These are phyloP conservation scores for Zosterops lateralis DNA, from an alignment of 2,113 vertebrate genomes.

Conservation along the genomic window DNA sequence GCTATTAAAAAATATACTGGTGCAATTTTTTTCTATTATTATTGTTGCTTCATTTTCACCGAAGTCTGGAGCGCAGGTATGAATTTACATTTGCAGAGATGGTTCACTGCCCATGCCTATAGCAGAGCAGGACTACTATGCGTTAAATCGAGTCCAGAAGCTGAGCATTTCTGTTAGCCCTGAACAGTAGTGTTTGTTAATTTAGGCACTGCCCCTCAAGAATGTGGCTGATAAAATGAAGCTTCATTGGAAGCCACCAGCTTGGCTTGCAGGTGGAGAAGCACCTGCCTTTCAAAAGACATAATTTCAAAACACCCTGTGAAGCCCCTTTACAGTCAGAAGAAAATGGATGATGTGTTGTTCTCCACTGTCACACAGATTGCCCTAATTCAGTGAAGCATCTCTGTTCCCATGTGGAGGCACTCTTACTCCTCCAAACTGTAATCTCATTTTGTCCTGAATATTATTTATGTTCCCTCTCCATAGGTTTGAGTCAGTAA, in stretches of 20 bases:
- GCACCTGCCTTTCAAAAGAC: neutral
- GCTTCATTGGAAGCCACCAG: neutral
- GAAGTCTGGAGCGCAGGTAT: neutral
- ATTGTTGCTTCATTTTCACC: neutral
- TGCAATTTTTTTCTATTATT: neutral
- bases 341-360: neutral
- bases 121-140: neutral
- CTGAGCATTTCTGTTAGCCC: neutral
- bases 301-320: neutral
- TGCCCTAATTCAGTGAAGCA: slow-evolving; percentile 14
- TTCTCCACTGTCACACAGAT: neutral
- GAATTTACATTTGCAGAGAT: neutral
- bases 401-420: slow-evolving; percentile 46
- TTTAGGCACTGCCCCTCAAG: neutral
- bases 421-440: slow-evolving; percentile 56
- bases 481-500: neutral
- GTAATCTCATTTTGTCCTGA: neutral
- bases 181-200: neutral
- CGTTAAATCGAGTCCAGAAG: neutral
- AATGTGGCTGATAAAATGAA: neutral
- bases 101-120: neutral
- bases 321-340: neutral
- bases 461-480: slow-evolving; percentile 18
- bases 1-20: neutral
- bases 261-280: neutral